Evolutionary conservation across 2,797 vertebrate genomes (phyloP), one percentile per base, ranked within the genome.

Genomic region (Characodon lateralis): DNA sequence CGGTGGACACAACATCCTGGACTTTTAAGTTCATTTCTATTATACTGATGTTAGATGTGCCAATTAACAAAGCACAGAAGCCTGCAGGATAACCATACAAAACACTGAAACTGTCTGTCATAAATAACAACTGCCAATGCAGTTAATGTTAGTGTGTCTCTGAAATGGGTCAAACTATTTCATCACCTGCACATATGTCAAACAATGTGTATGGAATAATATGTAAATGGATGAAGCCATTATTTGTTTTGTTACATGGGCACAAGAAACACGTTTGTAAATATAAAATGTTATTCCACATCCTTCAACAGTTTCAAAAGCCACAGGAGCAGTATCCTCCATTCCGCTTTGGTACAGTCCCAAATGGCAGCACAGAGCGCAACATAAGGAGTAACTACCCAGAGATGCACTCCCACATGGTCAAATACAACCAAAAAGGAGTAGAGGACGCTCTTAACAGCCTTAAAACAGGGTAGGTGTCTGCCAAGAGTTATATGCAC

Each of bases 331-430:
- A 99, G 91, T 99, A 99, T 79, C 98, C 98, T 0, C 98, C 98
- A 0, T 99, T 99, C 90, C 97, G 98, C 89, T 99, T 99, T 3
- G 98, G 98, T 83, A 99, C 98, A 0, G 98, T 99, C 82, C 98
- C 98, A 90, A 99, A 99, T 0, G 98, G 98, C 89, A 99, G 98
- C 96, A 99, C 98, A 0, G 98, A 99, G 92, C 94, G 98, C 65
- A 99, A 99, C 91, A 99, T 99, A 88, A 95, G 98, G 85, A 99
- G 97, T 80, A 99, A 99, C 94, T 99, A 99, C 90, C 98, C 97
- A 0, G 98, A 99, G 92, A 99, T 99, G 98, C 98, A 99, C 93
- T 94, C 96, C 41, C 98, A 99, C 95, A 99, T 99, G 98, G 97
- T 98, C 92, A 98, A 97, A 89, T 99, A 99, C 96, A 99, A 99